These are phyloP conservation scores for Silurus asotus DNA, from an alignment of 2,113 vertebrate genomes.

Conservation along the genomic window DNA sequence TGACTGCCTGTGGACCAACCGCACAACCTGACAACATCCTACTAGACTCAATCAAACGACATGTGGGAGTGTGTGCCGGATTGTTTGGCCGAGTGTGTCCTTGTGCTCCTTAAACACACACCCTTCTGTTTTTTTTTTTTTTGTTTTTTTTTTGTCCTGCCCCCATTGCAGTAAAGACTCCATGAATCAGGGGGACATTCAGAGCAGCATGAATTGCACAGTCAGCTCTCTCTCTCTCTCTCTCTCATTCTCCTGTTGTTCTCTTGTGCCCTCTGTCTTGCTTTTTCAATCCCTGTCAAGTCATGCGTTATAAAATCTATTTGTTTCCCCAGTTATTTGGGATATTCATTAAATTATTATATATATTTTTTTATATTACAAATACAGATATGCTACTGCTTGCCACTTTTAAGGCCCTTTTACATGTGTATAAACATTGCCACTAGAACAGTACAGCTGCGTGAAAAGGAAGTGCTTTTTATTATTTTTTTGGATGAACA, in stretches of 20 bases:
- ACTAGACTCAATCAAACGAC: constrained; percentile 41
- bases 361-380: neutral
- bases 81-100: constrained; percentile 45
- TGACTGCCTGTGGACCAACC: constrained; percentile 55
- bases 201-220: constrained; percentile 35
- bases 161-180: constrained; percentile 53
- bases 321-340: neutral
- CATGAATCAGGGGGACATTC: constrained; percentile 63
- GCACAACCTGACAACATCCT: constrained; percentile 47
- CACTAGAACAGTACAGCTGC: neutral
- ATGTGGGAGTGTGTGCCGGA: constrained; percentile 36
- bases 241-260: neutral
- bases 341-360: neutral
- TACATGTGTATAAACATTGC: neutral
- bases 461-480: neutral
- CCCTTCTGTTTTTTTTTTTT: constrained; percentile 36
- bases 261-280: neutral
- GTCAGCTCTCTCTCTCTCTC: constrained; percentile 30
- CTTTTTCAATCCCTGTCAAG: neutral
- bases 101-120: constrained; percentile 55
- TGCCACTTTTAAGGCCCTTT: neutral
- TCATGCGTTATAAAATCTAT: neutral
- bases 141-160: constrained; percentile 27
- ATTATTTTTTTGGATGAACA: constrained; percentile 16
- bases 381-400: neutral